Evolutionary conservation across 2,113 vertebrate genomes (phyloP), one percentile per base, ranked within the genome.

Genomic region (Meriones unguiculatus): DNA sequence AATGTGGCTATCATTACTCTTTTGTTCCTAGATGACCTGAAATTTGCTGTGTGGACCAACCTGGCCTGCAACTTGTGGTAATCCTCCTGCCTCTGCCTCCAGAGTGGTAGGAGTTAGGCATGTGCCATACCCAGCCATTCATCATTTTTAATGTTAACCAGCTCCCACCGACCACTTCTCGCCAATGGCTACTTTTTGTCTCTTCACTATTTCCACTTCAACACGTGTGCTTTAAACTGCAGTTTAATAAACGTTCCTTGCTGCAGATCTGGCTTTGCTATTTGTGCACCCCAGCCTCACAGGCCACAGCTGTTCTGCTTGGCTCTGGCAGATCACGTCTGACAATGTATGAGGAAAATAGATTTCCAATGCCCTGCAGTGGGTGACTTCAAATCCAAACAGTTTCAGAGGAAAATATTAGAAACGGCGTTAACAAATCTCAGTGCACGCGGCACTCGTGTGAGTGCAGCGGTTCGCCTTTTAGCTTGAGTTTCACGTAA

Each of bases 321-420:
- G 35, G 22, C 78, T 91, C 1, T 73, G 46, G 82, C 70, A 89
- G 18, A n/a, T 0, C 82, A 11, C 28, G 86, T 30, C 28, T 85
- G 30, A 67, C 28, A 50, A 59, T 2, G 2, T 24, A 75, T 6
- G 12, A 57, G 25, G 7, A 92, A 85, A 69, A 87, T 0, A 72
- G 57, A 91, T 25, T 77, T 77, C 77, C 2, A 57, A 77, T 77
- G 65, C 10, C 89, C 25, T 57, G 9, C 32, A 92, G 2, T 25
- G 59, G 50, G 88, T 28, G 70, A 78, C 82, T 96, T 64, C 64
- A 77, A 87, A 93, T 65, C 69, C 17, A 90, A 93, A 64, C 46
- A 64, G 89, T 35, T 65, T 78, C 70, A 72, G 89, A 90, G 65
- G 64, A 75, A 65, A 86, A 57, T 15, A 77, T 81, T 20, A 80